phyloP scores from a whole-genome alignment of 37 sponge, comb jelly and placozoan species.

The Halisarca cf. caerulea region DNA sequence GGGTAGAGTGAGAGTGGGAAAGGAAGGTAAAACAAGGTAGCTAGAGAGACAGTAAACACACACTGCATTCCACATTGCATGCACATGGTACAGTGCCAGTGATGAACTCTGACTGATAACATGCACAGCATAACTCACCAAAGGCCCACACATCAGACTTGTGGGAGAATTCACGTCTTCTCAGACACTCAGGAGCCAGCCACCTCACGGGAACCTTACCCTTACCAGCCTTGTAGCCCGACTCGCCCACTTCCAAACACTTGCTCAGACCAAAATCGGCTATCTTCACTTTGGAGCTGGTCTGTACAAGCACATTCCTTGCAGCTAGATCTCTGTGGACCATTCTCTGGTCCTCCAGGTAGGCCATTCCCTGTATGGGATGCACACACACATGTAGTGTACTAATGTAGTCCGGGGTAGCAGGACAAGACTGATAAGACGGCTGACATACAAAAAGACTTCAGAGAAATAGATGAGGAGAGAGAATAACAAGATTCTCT shows the following conservation, averaged over 20 bases:
- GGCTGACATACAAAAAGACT: no score
- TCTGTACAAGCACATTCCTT: constrained; percentile 86
- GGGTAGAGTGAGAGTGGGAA: no score
- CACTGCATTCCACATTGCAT: no score
- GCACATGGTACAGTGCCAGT: neutral
- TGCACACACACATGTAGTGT: neutral
- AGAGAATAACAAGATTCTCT: neutral
- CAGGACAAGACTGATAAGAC: no score
- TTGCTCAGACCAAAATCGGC: constrained; percentile 91
- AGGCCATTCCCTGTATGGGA: constrained; percentile 79
- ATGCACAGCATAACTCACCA: constrained; percentile 30
- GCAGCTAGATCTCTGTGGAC: constrained; percentile 91
- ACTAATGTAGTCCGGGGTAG: no score
- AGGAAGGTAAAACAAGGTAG: neutral
- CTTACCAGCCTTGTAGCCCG: constrained; percentile 61
- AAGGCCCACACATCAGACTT: constrained; percentile 90
- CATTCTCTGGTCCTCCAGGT: constrained; percentile 81
- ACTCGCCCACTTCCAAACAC: constrained; percentile 71
- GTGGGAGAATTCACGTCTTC: constrained; percentile 65
- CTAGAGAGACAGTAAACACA: no score
- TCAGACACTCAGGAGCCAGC: constrained; percentile 83
- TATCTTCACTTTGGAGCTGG: constrained; percentile 77
- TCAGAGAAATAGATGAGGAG: no score
- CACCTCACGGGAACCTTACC: constrained; percentile 88
- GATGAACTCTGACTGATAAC: neutral